phyloP scores from a whole-genome alignment of 1,140 invertebrate genomes.

The Lepidurus arcticus region DNA sequence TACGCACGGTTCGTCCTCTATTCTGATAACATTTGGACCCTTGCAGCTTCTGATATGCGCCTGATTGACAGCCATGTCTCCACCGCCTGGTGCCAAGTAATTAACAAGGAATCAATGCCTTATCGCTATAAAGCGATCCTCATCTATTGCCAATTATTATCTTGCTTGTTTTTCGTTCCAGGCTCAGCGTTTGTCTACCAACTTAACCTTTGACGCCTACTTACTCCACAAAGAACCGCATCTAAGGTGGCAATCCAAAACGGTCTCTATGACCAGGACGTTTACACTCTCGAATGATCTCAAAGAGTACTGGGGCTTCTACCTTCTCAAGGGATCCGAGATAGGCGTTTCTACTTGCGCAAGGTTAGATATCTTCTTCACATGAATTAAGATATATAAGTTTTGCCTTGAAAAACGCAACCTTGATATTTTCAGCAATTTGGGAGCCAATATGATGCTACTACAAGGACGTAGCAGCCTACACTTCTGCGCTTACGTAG shows the following conservation, averaged over 20 bases:
- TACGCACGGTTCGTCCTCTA: conserved; percentile 63
- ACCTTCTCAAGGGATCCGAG: conserved; percentile 64
- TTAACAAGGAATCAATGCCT: not conserved
- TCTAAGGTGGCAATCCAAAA: conserved; percentile 50
- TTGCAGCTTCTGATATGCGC: conserved; percentile 69
- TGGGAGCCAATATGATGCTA: conserved; percentile 65
- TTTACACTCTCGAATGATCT: conserved; percentile 66
- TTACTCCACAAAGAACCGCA: conserved; percentile 56
- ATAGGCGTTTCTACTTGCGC: conserved; percentile 68
- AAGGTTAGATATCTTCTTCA: conserved; percentile 48
- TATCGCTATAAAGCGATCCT: not conserved
- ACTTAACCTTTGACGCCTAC: conserved; percentile 69
- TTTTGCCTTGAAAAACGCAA: not conserved
- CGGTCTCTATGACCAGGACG: conserved; percentile 60
- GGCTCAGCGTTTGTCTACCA: conserved; percentile 62
- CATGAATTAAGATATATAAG: no score
- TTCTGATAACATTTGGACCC: conserved; percentile 40
- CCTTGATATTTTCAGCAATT: conserved; percentile 53
- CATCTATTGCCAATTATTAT: conserved; percentile 20
- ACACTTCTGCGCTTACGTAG: conserved; percentile 71
- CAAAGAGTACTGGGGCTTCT: conserved; percentile 79
- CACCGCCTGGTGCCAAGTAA: conserved; percentile 70
- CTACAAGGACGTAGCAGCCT: conserved; percentile 68
- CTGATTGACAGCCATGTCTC: conserved; percentile 64
- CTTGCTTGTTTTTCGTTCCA: conserved; percentile 41